These are phyloP conservation scores for Crypturellus undulatus DNA, from an alignment of 2,113 vertebrate species.

Conservation along the genomic window DNA sequence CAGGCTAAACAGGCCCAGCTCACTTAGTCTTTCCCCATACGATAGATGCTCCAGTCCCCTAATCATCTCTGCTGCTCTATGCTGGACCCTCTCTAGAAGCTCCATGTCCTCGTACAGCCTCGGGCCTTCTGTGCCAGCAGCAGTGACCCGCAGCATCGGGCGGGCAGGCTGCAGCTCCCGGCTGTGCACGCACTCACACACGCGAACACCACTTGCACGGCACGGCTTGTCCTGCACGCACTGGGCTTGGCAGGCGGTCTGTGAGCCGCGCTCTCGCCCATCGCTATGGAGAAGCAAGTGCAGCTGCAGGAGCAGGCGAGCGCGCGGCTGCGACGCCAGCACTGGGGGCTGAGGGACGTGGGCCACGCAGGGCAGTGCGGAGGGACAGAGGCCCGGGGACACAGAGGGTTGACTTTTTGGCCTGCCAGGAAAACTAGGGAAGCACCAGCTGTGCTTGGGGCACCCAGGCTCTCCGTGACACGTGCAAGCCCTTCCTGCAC, in stretches of 20 bases:
- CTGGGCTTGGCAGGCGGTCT: neutral
- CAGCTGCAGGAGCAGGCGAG: slow-evolving; percentile 44
- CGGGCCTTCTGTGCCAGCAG: neutral
- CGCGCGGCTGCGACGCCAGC: neutral
- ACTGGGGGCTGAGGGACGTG: neutral
- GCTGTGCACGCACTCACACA: neutral
- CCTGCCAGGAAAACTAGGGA: neutral
- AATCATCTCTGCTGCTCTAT: too few species aligned
- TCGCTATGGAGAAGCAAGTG: slow-evolving; percentile 44
- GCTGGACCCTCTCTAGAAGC: too few species aligned
- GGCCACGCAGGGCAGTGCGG: neutral
- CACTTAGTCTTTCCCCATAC: too few species aligned
- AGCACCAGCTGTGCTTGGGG: neutral
- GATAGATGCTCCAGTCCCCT: too few species aligned
- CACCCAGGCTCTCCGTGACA: neutral
- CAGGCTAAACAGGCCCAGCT: too few species aligned
- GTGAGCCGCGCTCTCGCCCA: neutral
- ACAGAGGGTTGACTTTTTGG: neutral
- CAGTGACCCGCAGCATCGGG: neutral
- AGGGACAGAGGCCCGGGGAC: neutral
- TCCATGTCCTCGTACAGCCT: neutral
- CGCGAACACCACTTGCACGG: neutral
- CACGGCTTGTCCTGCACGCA: neutral
- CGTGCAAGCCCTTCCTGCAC: neutral
- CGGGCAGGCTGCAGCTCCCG: neutral